Evolutionary conservation across 2,113 vertebrate species (phyloP), one percentile per base, ranked within the genome.

Genomic region (Pithys albifrons): DNA sequence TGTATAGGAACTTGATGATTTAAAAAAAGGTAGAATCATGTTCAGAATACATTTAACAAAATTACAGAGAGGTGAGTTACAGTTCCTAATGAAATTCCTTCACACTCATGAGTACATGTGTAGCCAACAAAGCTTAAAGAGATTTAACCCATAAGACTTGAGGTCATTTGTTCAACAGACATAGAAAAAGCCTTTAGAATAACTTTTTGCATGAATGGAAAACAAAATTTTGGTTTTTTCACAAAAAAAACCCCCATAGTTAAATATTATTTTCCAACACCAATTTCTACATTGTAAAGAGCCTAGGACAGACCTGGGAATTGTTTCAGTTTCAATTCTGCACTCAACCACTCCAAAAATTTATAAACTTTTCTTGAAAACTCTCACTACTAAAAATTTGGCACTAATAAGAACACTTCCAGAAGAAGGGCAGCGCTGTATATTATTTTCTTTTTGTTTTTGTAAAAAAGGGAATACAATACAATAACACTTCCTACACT

Each of bases 401-500:
- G 10, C 9, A 7, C 16, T 82, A 43, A 78, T 23, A 13, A 41
- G 62, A 89, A 51, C 4, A 8, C 59, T 66, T 85, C 12, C 14
- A 84, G n/a, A 84, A 62, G 37, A 74, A 13, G 1, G 8, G 3
- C 2, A 69, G 4, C 4, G 33, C 19, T 43, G 41, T 43, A 43
- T 43, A 43, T 43, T 43, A 43, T 43, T 43, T 43, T 41, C 41
- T 14, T 41, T 41, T 41, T 41, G 9, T 9, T 41, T 41, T 41
- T 41, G 10, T 12, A 41, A 14, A 41, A 41, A 59, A 7, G 19
- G 18, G 2, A 66, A 27, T 23, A 31, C 6, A 85, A 14, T 14
- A 24, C 23, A 52, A 33, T 37, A 57, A n/a, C 0, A 6, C 3
- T 28, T 59, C 4, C 4, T 48, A 52, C 17, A n/a, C 1, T 41